Conservation (phyloP, 2,797 vertebrate species). For the Micrastur ruficollis region DNA sequence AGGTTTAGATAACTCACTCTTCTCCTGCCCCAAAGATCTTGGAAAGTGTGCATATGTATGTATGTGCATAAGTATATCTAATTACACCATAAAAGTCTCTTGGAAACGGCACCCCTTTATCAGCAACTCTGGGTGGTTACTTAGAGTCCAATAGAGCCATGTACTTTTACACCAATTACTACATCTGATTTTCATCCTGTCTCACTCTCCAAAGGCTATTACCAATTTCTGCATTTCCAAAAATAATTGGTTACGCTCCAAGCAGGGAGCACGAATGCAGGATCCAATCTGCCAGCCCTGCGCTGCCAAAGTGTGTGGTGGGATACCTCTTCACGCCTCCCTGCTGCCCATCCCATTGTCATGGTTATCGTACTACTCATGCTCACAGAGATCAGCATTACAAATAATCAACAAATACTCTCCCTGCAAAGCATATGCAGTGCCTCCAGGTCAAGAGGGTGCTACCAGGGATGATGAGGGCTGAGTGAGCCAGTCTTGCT, state of each 20-base stretch:
- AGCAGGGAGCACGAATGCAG: neutral
- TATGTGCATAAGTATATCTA: neutral
- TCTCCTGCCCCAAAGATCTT: slow-evolving; percentile 7
- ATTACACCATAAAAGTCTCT: neutral
- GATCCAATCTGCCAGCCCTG: neutral
- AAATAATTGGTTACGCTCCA: neutral
- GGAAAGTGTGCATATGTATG: neutral
- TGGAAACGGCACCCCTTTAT: neutral
- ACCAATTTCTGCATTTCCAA: neutral
- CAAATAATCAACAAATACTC: neutral
- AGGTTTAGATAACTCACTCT: neutral
- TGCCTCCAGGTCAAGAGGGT: neutral
- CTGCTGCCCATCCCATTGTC: neutral
- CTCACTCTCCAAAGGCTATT: neutral
- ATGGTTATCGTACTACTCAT: neutral
- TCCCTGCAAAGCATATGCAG: neutral
- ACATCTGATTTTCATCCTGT: slow-evolving; percentile 24
- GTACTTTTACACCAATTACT: neutral
- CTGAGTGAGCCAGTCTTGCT: neutral
- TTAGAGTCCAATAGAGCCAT: neutral
- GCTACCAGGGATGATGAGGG: neutral
- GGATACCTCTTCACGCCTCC: neutral
- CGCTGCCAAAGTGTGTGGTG: neutral
- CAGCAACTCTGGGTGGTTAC: neutral
- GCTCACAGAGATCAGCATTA: neutral